These are phyloP conservation scores for Leucophenga varia DNA, from an alignment of 1,140 invertebrate species.

Conservation along the genomic window DNA sequence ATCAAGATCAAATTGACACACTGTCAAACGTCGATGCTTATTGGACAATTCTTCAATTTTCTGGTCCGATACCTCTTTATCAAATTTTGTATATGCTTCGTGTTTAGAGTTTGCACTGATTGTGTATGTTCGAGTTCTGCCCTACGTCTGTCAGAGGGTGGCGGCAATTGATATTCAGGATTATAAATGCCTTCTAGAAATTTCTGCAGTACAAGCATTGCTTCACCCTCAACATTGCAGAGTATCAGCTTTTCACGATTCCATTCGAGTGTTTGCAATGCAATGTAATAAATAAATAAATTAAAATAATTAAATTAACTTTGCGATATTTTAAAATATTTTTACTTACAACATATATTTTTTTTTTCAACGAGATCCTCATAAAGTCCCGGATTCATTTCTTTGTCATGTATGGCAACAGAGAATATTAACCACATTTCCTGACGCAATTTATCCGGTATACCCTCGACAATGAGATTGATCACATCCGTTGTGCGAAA, in stretches of 20 bases:
- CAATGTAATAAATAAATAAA: slow-evolving; percentile 76
- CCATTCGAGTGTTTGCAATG: slow-evolving; percentile 84
- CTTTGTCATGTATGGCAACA: slow-evolving; percentile 67
- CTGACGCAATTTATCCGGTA: slow-evolving; percentile 84
- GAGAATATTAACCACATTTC: slow-evolving; percentile 97
- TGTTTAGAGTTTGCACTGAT: slow-evolving; percentile 80
- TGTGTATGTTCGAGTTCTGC: slow-evolving; percentile 62
- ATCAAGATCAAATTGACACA: slow-evolving; percentile 88
- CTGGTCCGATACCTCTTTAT: slow-evolving; percentile 73
- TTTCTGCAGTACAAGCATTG: slow-evolving; percentile 85
- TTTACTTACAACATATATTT: too few species aligned
- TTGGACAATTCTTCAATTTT: slow-evolving; percentile 87
- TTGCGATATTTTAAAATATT: too few species aligned
- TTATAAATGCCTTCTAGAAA: slow-evolving; percentile 88
- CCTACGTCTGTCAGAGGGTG: slow-evolving; percentile 52
- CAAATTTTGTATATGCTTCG: slow-evolving; percentile 86
- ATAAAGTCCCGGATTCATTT: slow-evolving; percentile 85
- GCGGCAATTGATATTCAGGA: slow-evolving; percentile 62
- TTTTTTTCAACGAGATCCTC: slow-evolving; percentile 77
- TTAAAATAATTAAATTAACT: slow-evolving; percentile 1
- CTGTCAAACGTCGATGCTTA: slow-evolving; percentile 90
- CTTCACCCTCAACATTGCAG: slow-evolving; percentile 93
- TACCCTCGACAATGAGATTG: slow-evolving; percentile 86
- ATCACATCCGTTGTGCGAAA: slow-evolving; percentile 86
- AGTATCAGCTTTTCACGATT: slow-evolving; percentile 83